Evolutionary conservation across 2,888 invertebrate species (phyloP), one percentile per base, ranked within the genome.

Genomic region (Himalopsyche tibetana): DNA sequence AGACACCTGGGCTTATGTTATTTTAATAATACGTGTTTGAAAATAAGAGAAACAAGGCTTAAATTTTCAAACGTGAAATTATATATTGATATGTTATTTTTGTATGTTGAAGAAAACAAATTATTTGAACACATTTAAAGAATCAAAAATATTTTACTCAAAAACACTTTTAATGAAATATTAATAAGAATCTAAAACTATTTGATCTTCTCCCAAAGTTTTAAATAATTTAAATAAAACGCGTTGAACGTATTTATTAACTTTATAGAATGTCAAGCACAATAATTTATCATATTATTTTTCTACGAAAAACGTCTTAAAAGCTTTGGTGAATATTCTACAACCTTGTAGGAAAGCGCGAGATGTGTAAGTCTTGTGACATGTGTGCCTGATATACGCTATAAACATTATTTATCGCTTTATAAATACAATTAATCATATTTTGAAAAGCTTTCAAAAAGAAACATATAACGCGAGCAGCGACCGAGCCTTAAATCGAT

Each of bases 371-470:
- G 19, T 19, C 63, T 28, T 19, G 63, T 63, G 63, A 63, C 63
- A 63, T 63, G 63, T 63, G 63, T 63, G 63, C 63, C 63, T 63
- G 63, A 63, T 63, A 63, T 51, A 51, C 51, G 51, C 51, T 51
- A 51, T 63, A 63, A 63, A 63, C 63, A 63, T 63, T 63, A 63
- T 63, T 63, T 63, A 63, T 63, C 63, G 63, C 19, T 63, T 63
- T 28, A 63, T 63, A 63, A 63, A 63, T 63, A 63, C 63, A 63
- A 63, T 63, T 63, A 63, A 63, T 63, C 63, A 63, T 63, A 63
- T 63, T 63, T 63, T 63, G 63, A 63, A 63, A 63, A 63, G 63
- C 63, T 63, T 63, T 19, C 19, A 63, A 63, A 63, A 63, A 63
- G 19, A 19, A 63, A 63, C 8, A 63, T 63, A 63, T 19, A 19